Evolutionary conservation across 2,113 vertebrate species (phyloP).

Genomic region (Scatophagus argus): DNA sequence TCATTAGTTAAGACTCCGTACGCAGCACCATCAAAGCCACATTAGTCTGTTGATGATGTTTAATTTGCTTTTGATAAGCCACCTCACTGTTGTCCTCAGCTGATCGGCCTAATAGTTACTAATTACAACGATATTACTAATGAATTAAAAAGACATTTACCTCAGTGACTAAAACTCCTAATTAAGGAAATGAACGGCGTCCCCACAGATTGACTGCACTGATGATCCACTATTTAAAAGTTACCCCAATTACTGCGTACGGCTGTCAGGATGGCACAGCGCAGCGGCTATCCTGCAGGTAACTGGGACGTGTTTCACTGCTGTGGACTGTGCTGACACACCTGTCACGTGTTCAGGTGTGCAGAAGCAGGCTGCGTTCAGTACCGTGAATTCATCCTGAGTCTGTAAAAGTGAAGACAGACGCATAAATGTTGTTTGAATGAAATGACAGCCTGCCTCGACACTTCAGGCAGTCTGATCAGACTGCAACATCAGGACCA

Average conservation of each 20-base stretch:
- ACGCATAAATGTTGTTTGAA: too few relatives aligned
- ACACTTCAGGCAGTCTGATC: too few relatives aligned
- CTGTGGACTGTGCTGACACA: too few relatives aligned
- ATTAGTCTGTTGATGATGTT: constrained; percentile 77
- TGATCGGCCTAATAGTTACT: constrained; percentile 60
- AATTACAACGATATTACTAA: constrained; percentile 69
- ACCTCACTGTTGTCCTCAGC: constrained; percentile 66
- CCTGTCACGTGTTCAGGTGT: too few relatives aligned
- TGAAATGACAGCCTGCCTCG: too few relatives aligned
- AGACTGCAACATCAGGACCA: too few relatives aligned
- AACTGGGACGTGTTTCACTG: too few relatives aligned
- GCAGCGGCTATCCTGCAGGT: too few relatives aligned
- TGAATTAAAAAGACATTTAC: constrained; percentile 70
- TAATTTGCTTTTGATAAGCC: constrained; percentile 82
- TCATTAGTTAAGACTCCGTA: constrained; percentile 77
- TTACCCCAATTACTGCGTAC: neutral
- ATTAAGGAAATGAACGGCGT: constrained; percentile 40
- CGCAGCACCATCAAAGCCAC: constrained; percentile 73
- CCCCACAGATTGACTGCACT: neutral
- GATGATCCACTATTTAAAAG: constrained; percentile 10
- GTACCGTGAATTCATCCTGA: too few relatives aligned
- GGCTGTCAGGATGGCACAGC: too few relatives aligned
- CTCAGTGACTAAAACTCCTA: constrained; percentile 31
- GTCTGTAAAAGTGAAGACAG: too few relatives aligned
- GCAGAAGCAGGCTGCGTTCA: too few relatives aligned